Evolutionary conservation across 2,888 invertebrate genomes (phyloP), one percentile per base, ranked within the genome.

Genomic region (Mythimna lalbum): DNA sequence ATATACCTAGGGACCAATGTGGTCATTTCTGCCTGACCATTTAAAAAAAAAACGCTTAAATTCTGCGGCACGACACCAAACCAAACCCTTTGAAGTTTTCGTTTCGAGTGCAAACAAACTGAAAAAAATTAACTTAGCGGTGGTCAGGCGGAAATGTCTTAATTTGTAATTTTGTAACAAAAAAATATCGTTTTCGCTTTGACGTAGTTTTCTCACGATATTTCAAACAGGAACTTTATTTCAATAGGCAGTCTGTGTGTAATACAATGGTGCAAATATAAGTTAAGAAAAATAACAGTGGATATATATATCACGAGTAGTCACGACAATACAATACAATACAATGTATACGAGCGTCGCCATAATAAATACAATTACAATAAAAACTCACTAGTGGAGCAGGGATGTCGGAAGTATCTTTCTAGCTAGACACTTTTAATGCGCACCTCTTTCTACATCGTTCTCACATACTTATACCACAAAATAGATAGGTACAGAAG

Each of bases 221-320:
- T 57, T 43, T 7, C n/a, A 47, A 43, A 14, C 23, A 33, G 14
- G 19, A 33, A 43, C 43, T 14, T 12, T 31, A 63, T 9, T 57
- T 59, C 64, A 67, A 33, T 33, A 60, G 39, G 74, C 74, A 73
- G 49, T 60, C 5, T 36, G 6, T 49, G 23, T n/a, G n/a, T 10
- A 55, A 47, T n/a, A 56, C n/a, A 50, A 50, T 9, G 33, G 23
- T 9, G 49, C 52, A 50, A 59, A 4, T 21, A 33, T 19, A 50
- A 33, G 3, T 6, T 9, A 36, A 14, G 7, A 59, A 74, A 62
- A 63, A 31, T 23, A 49, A 59, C 39, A 39, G 61, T 59, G 23
- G 14, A 19, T 47, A 27, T 21, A 27, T 21, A 50, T n/a, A 66
- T 63, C 19, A 52, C 33, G 17, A 50, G n/a, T 33, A 7, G 66